Evolutionary conservation across 2,797 vertebrate genomes (phyloP), one percentile per base, ranked within the genome.

Genomic region (Thripadectes ignobilis): DNA sequence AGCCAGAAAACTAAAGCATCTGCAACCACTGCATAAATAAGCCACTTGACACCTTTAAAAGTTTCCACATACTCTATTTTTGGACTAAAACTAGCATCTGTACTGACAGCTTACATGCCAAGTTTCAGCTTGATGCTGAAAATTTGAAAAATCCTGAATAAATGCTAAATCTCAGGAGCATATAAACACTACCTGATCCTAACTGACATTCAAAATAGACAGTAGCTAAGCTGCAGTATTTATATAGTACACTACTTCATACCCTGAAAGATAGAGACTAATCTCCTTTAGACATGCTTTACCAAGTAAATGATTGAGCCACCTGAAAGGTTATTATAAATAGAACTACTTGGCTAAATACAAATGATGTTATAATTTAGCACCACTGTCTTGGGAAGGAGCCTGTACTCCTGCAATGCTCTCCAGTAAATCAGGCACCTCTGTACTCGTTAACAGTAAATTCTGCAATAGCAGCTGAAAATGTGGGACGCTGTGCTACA

Each of bases 21-120:
- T 92, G 88, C 85, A 96, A 82, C 83, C 41, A 51, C 66, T 90
- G 85, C 83, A 97, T 89, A 96, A 96, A 92, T 85, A 95, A 94
- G 88, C 78, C 48, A 62, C 75, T 79, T 93, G 91, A 80, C 92
- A 95, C 81, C 54, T 94, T 82, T 77, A 88, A 94, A 95, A 95
- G 52, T 79, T 79, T 83, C 72, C 65, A 71, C 32, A n/a, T 76
- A 23, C 22, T 81, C 93, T 96, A 95, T 92, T 94, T 97, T 91
- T 83, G 49, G 80, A 81, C 93, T 89, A 88, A 93, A 95, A 92
- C 63, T 75, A 93, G 59, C 59, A 86, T 90, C 80, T 94, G 26
- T 77, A 75, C 55, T 96, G 94, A 93, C 95, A 97, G 92, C 88
- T 93, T 95, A 84, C 68, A 80, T 65, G 36, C 52, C 80, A 95